Conservation (phyloP, 2,113 vertebrate genomes). For the Rallus limicola region DNA sequence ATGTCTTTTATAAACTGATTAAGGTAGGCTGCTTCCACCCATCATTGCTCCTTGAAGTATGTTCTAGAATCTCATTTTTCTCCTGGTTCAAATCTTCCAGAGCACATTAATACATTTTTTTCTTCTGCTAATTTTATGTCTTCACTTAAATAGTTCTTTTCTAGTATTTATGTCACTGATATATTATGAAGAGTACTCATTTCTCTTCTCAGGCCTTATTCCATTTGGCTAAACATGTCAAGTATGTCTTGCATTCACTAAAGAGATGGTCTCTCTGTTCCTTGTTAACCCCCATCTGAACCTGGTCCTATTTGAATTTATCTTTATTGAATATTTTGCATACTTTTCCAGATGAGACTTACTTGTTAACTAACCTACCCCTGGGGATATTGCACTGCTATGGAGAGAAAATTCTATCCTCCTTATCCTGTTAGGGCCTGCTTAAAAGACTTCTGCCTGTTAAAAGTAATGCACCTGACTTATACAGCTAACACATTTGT, state of each 20-base stretch:
- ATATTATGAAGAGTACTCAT: background rate
- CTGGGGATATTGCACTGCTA: background rate
- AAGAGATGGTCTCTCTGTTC: background rate
- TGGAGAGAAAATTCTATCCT: background rate
- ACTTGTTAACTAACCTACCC: background rate
- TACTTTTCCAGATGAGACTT: background rate
- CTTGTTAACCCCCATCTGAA: background rate
- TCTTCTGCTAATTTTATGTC: background rate
- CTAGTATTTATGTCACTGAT: background rate
- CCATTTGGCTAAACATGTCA: background rate
- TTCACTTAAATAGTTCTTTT: background rate
- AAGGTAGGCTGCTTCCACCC: background rate
- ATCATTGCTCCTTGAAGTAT: background rate
- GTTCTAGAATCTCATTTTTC: background rate
- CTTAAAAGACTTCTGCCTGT: background rate
- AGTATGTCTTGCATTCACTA: background rate
- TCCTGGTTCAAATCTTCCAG: background rate
- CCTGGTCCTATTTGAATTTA: background rate
- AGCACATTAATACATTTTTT: background rate
- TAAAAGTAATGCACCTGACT: background rate
- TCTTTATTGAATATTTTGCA: background rate
- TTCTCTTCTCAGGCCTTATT: background rate
- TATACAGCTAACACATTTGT: background rate
- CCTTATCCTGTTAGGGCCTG: background rate
- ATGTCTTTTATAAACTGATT: background rate